Percentiles rank a stretch among this genome's conserved stretches.
Conservation (phyloP, 2,113 vertebrate genomes). For the Myiozetetes cayanensis region DNA sequence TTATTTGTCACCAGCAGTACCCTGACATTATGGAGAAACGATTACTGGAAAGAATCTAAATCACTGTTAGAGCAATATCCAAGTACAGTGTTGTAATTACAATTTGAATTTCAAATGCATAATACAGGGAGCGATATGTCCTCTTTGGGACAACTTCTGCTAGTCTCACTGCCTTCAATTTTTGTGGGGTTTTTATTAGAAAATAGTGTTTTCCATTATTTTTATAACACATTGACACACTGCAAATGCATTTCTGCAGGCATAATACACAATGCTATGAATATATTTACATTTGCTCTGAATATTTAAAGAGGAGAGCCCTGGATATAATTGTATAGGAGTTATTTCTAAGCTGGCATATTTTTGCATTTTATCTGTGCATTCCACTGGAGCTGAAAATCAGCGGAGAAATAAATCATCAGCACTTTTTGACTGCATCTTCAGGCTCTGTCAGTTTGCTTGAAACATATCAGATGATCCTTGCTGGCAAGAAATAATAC, state of each 20-base stretch:
- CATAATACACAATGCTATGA: not conserved
- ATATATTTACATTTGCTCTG: constrained; percentile 50
- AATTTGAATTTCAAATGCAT: constrained; percentile 41
- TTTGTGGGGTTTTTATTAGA: constrained; percentile 1
- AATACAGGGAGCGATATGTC: not conserved
- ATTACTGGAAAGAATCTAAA: constrained; percentile 7
- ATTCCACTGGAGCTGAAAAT: not conserved
- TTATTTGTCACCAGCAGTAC: not conserved
- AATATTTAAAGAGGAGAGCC: constrained; percentile 29
- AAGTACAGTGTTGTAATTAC: constrained; percentile 22
- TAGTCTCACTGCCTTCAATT: not conserved
- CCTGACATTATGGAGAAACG: not conserved
- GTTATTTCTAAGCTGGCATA: not conserved
- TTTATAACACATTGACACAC: constrained; percentile 13
- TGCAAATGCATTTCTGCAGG: constrained; percentile 11
- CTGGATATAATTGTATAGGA: not conserved
- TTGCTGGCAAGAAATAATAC: not conserved
- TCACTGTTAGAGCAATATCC: not conserved
- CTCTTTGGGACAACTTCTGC: constrained; percentile 16
- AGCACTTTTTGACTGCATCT: not conserved
- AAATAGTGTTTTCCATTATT: constrained; percentile 18
- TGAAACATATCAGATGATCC: not conserved
- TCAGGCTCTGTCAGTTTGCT: not conserved
- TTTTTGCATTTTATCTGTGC: not conserved
- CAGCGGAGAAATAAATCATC: not conserved